Percentiles rank a stretch among this genome's conserved stretches.
These are phyloP conservation scores for Sinhomidia bicolor DNA, from an alignment of 2,888 invertebrate species.

Conservation along the genomic window DNA sequence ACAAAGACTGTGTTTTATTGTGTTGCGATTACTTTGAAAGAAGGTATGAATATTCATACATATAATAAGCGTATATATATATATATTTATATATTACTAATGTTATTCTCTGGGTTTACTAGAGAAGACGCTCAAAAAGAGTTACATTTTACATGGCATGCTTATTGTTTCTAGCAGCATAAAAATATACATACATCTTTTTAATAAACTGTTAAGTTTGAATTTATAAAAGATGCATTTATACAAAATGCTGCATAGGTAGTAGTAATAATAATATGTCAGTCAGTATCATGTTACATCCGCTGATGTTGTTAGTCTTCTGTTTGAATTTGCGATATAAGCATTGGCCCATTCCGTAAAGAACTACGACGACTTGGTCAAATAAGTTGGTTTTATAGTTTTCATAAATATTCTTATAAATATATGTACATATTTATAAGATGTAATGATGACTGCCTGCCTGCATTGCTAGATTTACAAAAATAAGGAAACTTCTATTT, in stretches of 20 bases:
- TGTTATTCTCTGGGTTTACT: not conserved
- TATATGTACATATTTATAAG: conserved; percentile 3
- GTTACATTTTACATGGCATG: not conserved
- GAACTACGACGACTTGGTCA: not conserved
- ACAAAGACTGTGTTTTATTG: conserved; percentile 60
- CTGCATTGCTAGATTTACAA: conserved; percentile 13
- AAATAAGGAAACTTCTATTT: conserved; percentile 51
- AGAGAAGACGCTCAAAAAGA: not conserved
- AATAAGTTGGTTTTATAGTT: conserved; percentile 10
- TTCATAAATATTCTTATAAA: not conserved
- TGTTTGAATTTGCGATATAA: conserved; percentile 21
- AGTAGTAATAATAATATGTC: too few species aligned
- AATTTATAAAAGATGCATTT: not conserved
- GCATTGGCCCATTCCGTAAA: not conserved
- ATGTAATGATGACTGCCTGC: not conserved
- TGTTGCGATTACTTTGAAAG: conserved; percentile 15
- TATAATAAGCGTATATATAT: not conserved
- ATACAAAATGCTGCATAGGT: not conserved
- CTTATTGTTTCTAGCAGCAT: not conserved
- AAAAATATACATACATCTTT: conserved; percentile 10
- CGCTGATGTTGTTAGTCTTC: not conserved
- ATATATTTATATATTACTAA: not conserved
- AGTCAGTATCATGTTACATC: conserved; percentile 11
- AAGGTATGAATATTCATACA: conserved; percentile 47
- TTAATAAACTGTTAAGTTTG: not conserved